Base-by-base conservation (phyloP, 2,113 vertebrate genomes). In the Girardinichthys multiradiatus region DNA sequence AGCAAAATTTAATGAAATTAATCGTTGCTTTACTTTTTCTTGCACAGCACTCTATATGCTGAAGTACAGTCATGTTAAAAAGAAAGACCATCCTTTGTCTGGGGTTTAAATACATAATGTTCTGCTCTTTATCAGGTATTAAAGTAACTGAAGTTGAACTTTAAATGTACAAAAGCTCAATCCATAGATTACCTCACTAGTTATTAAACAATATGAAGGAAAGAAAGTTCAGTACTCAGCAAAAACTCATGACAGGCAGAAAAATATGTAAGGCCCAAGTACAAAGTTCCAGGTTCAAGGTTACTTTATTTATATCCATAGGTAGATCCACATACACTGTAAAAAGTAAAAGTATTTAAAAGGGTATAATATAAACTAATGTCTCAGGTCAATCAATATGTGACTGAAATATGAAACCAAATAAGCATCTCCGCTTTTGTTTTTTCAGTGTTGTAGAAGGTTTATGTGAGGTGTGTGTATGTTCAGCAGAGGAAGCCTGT, bases 371-470 rank as follows among this genome's bases (percentile, higher is more conserved):
- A 33, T 3, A n/a, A 10, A n/a, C 4, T 19, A 27, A 30, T 1
- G 29, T 1, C 19, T 31, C 27, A 33, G 4, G 11, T 58, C 37
- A 39, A 12, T 54, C 8, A 6, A 24, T 54, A n/a, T 54, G 24
- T 54, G 48, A 10, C 48, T 54, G 48, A 54, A 24, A 54, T 21
- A 54, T 10, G n/a, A 54, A 54, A 54, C 48, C 24, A 54, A 24
- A n/a, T 54, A 27, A 29, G 2, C 13, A 17, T 26, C 26, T 26
- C 64, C 27, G 1, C 81, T 30, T 77, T 59, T n/a, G n/a, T 67
- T 63, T 9, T 67, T 33, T 12, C 79, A 95, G 95, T 61, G 83
- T 93, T 57, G 82, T 94, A 12, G 91, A 81, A 68, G 59, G 70
- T 74, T 27, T 74, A 21, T 58, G 82, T 71, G 77, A 81, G 68